Percentiles rank a stretch among this genome's conserved stretches.
Evolutionary conservation across 2,797 vertebrate genomes (phyloP).

Genomic region (Sarcoramphus papa): DNA sequence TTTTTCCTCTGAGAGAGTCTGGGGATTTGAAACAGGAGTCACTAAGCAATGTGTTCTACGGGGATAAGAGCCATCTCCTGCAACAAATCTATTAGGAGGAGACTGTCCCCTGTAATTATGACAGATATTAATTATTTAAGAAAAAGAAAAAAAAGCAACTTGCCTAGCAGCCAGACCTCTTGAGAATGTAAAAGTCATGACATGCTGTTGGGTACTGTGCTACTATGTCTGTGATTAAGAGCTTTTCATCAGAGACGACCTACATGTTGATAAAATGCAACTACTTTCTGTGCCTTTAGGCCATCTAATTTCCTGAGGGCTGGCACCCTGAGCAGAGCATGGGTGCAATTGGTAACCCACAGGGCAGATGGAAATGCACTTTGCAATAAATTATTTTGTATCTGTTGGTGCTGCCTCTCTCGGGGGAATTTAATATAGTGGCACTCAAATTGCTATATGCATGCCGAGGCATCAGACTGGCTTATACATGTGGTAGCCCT

Average conservation of each 20-base stretch:
- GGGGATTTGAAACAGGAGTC: conserved; percentile 44
- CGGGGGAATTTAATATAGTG: conserved; percentile 64
- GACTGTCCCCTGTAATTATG: conserved; percentile 56
- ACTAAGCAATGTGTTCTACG: conserved; percentile 15
- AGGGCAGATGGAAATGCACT: conserved; percentile 42
- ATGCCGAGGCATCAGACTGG: conserved; percentile 63
- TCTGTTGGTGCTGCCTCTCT: conserved; percentile 62
- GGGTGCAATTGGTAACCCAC: conserved; percentile 22
- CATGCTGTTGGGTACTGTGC: conserved; percentile 54
- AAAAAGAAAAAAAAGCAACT: background rate
- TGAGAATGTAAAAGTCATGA: conserved; percentile 60
- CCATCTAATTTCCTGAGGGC: conserved; percentile 62
- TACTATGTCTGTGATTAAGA: conserved; percentile 57
- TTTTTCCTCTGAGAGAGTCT: conserved; percentile 69
- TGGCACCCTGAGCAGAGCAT: conserved; percentile 33
- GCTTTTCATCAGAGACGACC: conserved; percentile 46
- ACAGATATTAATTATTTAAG: conserved; percentile 50
- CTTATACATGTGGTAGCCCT: conserved; percentile 58
- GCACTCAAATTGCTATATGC: conserved; percentile 62
- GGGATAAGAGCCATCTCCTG: conserved; percentile 59
- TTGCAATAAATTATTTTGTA: conserved; percentile 42
- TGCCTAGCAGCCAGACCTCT: conserved; percentile 59
- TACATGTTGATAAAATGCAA: conserved; percentile 26
- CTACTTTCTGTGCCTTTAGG: conserved; percentile 51
- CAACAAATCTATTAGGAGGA: conserved; percentile 51